These are phyloP conservation scores for Hypotaenidia okinawae DNA, from an alignment of 2,797 vertebrate species.

Conservation along the genomic window DNA sequence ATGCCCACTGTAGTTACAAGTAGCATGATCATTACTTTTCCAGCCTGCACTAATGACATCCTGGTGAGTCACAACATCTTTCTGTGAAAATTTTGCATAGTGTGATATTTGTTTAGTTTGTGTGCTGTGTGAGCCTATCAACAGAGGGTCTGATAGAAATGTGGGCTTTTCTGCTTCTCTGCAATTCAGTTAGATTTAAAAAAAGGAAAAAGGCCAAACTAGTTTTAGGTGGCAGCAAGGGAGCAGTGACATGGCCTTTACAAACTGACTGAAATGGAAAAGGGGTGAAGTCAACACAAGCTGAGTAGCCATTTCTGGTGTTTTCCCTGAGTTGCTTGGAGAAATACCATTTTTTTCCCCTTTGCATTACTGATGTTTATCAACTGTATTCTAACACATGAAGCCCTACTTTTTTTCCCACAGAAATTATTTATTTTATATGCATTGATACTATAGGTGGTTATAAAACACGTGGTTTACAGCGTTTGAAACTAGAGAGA, in stretches of 20 bases:
- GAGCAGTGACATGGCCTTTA: not conserved
- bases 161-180: not conserved
- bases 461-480: not conserved
- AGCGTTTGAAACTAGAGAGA: not conserved
- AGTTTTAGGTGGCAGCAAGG: not conserved
- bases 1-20: not conserved
- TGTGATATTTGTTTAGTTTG: not conserved
- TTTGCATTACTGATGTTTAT: not conserved
- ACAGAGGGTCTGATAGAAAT: not conserved
- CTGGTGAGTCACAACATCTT: not conserved
- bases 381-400: not conserved
- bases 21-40: not conserved
- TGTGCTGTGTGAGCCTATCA: not conserved
- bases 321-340: conserved; percentile 6
- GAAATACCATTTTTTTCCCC: not conserved
- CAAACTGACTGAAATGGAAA: not conserved
- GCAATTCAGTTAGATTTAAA: not conserved
- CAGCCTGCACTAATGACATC: not conserved
- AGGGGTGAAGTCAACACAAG: not conserved
- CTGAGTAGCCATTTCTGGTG: not conserved
- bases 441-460: not conserved
- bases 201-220: not conserved
- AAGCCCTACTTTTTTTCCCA: not conserved
- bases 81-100: not conserved
- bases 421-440: not conserved